Base-by-base conservation (phyloP, 2,888 invertebrate species). In the Vannuccia rotundouncinata region DNA sequence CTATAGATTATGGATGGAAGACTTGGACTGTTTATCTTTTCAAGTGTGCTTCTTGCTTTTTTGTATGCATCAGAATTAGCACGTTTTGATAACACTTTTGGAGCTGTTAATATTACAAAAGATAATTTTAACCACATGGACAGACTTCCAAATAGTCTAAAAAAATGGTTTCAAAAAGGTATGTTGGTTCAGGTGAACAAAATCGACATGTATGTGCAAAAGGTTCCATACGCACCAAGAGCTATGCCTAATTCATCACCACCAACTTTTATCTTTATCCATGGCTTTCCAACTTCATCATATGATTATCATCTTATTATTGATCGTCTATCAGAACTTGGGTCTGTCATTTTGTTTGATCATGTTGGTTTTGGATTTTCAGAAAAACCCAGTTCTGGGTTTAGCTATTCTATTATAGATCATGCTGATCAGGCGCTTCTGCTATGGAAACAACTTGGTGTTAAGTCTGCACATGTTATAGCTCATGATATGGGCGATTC, bases 401-500 rank as follows among this genome's bases (percentile, higher is more conserved):
- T 66, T 30, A 45, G 59, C n/a, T 77, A 77, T 13, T 77, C 77
- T 1, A 45, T 29, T 2, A 31, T 66, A 27, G 77, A 77, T 1
- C 77, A 77, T 59, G 77, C 77, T n/a, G 77, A 77, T 75, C 59
- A 66, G 27, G 30, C 77, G 76, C 77, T 77, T 22, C 22, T 31
- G 17, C 27, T 77, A 22, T 77, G 29, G 77, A n/a, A 45, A 27
- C 29, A 22, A 25, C 59, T 77, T n/a, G 75, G 59, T 1, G 59
- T 77, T n/a, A 1, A 1, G 10, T 1, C 59, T n/a, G 31, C 59
- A n/a, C 77, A 77, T 59, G n/a, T 59, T 31, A 30, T 77, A n/a
- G 77, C 77, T 1, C 77, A 77, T 10, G 77, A 77, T 30, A 77
- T 77, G 77, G 77, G 77, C 27, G 77, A 77, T 59, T 77, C 77